phyloP scores from a whole-genome alignment of 1,140 invertebrate genomes.

The Ctenoplectra terminalis region DNA sequence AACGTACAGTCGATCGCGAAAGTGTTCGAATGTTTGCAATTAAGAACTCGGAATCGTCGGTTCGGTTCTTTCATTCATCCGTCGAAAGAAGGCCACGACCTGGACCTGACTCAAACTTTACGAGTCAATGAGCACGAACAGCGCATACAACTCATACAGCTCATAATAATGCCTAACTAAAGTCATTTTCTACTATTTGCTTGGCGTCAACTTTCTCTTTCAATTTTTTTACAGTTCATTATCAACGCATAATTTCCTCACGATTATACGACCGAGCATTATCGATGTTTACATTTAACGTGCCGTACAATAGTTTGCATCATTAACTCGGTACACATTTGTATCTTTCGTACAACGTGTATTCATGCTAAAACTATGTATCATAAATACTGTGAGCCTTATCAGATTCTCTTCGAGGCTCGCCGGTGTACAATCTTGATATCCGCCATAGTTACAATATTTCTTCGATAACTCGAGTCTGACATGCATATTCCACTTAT shows the following conservation, averaged over 20 bases:
- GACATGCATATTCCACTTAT: conserved; percentile 28
- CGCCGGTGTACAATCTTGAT: conserved; percentile 25
- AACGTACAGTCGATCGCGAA: background rate
- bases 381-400: conserved; percentile 16
- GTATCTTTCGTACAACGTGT: background rate
- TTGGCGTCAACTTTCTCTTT: too few relatives aligned
- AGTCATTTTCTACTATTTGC: too few relatives aligned
- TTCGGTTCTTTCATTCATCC: conserved; percentile 29
- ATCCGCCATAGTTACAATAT: conserved; percentile 2
- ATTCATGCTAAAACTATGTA: background rate
- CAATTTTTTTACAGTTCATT: background rate
- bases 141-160: too few relatives aligned
- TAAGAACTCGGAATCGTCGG: conserved; percentile 9
- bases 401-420: conserved; percentile 27
- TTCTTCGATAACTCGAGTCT: conserved; percentile 21
- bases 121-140: background rate
- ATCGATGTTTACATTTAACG: background rate
- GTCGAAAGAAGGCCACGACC: conserved; percentile 21
- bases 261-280: background rate
- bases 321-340: background rate
- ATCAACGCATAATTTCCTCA: background rate
- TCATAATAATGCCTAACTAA: too few relatives aligned
- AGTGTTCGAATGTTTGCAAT: conserved; percentile 25
- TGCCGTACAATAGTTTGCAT: background rate
- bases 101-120: conserved; percentile 42